Evolutionary conservation across 2,113 vertebrate species (phyloP).

Genomic region (western clawed frog (Xenopus tropicalis)): UCB_Xtro_10.0 CM004444.2:96538501-96539000

Average conservation of each 20-base stretch:
- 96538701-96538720: slow-evolving; percentile 90
- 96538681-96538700: slow-evolving; percentile 91
- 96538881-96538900: no score
- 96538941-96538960: no score
- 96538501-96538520: slow-evolving; percentile 89
- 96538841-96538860: slow-evolving; percentile 25
- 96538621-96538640: slow-evolving; percentile 96
- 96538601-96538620: slow-evolving; percentile 76
- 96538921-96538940: no score
- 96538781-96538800: not conserved
- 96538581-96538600: slow-evolving; percentile 84
- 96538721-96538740: slow-evolving; percentile 76
- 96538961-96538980: no score
- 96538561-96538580: slow-evolving; percentile 79
- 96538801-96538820: slow-evolving; percentile 2
- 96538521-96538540: slow-evolving; percentile 78
- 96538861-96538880: not conserved
- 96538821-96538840: not conserved
- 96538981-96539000: no score
- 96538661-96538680: slow-evolving; percentile 84
- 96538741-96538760: slow-evolving; percentile 56
- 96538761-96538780: slow-evolving; percentile 9
- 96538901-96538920: no score
- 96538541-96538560: slow-evolving; percentile 71
- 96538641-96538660: slow-evolving; percentile 91